Base-by-base conservation (phyloP, 2,797 vertebrate genomes). In the Leptatherina wallacei region DNA sequence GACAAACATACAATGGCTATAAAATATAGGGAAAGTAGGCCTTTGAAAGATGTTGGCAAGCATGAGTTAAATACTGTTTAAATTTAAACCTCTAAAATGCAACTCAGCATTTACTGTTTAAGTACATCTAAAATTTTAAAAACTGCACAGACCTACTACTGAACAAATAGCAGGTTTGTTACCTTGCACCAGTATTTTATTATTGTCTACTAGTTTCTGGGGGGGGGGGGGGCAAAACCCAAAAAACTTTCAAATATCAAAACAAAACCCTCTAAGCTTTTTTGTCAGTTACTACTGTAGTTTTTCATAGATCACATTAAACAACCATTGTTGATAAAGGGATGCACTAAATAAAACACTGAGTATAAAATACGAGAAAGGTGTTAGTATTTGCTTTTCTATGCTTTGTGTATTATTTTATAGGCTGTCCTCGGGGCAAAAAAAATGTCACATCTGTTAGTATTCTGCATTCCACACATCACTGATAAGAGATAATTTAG, bases 1-100 rank as follows among this genome's bases (percentile, higher is more conserved):
- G 85, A 90, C 83, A 90, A 84, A 89, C 80, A 88, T 66, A 92
- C 80, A 80, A 75, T 78, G 84, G 72, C 77, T 82, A 83, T 90
- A 86, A 69, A 80, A 85, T 79, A 87, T 66, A 65, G 36, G 56
- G 69, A 79, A 75, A 85, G 79, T 78, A 88, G 73, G 82, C 71
- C 83, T 75, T 71, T 59, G 67, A 69, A 78, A 69, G 74, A 77
- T 22, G 68, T 75, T 83, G 79, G 82, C 84, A 87, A 85, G 68
- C 76, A 68, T 62, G 57, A 85, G 60, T 71, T 71, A 82, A 81
- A 78, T 76, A 81, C 32, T 82, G 51, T 82, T 49, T 47, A 60
- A 75, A 75, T 83, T 85, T 57, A 70, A 32, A 85, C 62, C 47
- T 68, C 65, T 83, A 84, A 73, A 63, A 61, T 73, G 69, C 16